Evolutionary conservation across 2,888 invertebrate species (phyloP), one percentile per base, ranked within the genome.

Genomic region (Morpho deidamia): DNA sequence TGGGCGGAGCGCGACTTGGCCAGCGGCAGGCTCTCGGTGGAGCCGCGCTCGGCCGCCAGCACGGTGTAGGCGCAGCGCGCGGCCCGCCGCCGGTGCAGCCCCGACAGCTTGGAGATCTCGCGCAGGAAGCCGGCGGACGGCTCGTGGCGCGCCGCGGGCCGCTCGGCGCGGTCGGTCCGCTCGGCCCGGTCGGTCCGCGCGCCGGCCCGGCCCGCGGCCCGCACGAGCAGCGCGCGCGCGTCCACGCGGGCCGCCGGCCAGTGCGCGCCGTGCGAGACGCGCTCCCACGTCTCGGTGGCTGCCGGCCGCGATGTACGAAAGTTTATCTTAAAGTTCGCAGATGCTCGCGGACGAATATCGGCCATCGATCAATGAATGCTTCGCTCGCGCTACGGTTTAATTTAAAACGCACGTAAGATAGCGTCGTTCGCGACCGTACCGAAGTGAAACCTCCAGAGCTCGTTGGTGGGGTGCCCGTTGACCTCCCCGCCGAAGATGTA

Each of bases 371-470:
- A n/a, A n/a, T n/a, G n/a, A 12, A 5, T 23, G 5, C 23, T 0
- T 23, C 23, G 23, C 2, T 23, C 23, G 23, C 23, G 23, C 23
- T 23, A 5, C 2, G 38, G 37, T 10, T 14, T 1, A 10, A 7
- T 14, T n/a, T 4, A 39, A 23, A 10, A 14, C 12, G 11, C 35
- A 9, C 7, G 8, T n/a, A n/a, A n/a, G n/a, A n/a, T n/a, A n/a
- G n/a, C n/a, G n/a, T n/a, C n/a, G n/a, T n/a, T n/a, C n/a, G n/a
- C n/a, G 3, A 37, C 9, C 48, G 11, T 40, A 95, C 95, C 93
- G 75, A 95, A 96, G 81, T 94, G 95, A 81, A 95, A 95, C 76
- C 94, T 91, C 96, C 96, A 96, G 44, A 96, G 89, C 70, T 96
- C 95, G 74, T 94, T 94, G 56, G 92, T 92, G 11, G 93, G 87